A percentile compares a stretch with the other conserved stretches of the same genome.
These are phyloP conservation scores for rat (Rattus norvegicus) DNA, from an alignment of 2,113 vertebrate species.

Conservation along the genomic window DNA sequence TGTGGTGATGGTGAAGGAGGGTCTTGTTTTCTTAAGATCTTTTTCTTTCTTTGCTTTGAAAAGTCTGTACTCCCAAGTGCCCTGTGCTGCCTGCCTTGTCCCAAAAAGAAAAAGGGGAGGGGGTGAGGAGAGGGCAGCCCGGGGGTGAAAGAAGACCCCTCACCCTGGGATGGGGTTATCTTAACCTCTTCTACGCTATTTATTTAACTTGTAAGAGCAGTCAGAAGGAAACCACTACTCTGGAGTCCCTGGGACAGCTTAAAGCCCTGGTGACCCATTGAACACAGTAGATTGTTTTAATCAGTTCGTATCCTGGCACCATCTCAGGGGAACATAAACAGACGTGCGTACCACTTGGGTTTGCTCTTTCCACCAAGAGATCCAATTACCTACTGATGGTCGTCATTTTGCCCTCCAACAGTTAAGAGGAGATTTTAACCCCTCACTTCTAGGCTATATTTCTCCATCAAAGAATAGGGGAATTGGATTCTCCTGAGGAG, in stretches of 20 bases:
- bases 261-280: slow-evolving; percentile 71
- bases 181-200: slow-evolving; percentile 77
- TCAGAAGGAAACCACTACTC: slow-evolving; percentile 64
- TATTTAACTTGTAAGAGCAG: slow-evolving; percentile 75
- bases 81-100: background rate
- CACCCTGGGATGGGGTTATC: slow-evolving; percentile 61
- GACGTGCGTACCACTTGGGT: slow-evolving; percentile 48
- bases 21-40: slow-evolving; percentile 49
- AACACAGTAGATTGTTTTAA: slow-evolving; percentile 74
- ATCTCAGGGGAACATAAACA: slow-evolving; percentile 75
- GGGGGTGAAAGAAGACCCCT: slow-evolving; percentile 69
- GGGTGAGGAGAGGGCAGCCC: background rate
- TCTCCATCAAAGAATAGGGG: slow-evolving; percentile 21
- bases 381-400: slow-evolving; percentile 66
- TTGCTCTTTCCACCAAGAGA: slow-evolving; percentile 59
- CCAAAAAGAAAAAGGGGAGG: background rate
- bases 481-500: background rate
- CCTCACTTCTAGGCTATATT: slow-evolving; percentile 49
- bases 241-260: slow-evolving; percentile 56
- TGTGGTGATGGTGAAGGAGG: background rate
- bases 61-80: slow-evolving; percentile 25
- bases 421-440: slow-evolving; percentile 61
- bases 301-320: slow-evolving; percentile 71
- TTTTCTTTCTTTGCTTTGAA: slow-evolving; percentile 43
- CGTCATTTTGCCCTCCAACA: slow-evolving; percentile 46